phyloP scores from a whole-genome alignment of 2,888 invertebrate genomes.

The Luffia ferchaultella region DNA sequence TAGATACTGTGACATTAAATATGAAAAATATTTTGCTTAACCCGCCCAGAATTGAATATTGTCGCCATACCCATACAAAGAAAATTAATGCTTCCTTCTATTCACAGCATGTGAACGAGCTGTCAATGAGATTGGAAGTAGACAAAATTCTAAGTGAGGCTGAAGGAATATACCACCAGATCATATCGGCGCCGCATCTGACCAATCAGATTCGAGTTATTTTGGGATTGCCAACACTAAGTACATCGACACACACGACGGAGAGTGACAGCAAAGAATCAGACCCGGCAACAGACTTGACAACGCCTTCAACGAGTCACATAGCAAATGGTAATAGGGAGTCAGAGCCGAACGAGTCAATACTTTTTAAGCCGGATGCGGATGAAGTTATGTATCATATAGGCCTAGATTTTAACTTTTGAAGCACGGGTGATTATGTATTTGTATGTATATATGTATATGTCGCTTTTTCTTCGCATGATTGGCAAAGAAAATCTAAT shows the following conservation, averaged over 20 bases:
- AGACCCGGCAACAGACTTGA: conserved; percentile 20
- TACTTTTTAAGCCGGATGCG: conserved; percentile 33
- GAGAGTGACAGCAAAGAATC: conserved; percentile 26
- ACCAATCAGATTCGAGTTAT: conserved; percentile 76
- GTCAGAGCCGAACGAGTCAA: neutral
- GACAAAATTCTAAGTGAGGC: conserved; percentile 84
- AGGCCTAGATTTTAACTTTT: conserved; percentile 64
- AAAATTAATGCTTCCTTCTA: too few species aligned
- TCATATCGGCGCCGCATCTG: conserved; percentile 74
- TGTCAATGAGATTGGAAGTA: conserved; percentile 87
- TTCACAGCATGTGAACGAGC: conserved; percentile 92
- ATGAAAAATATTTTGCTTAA: too few species aligned
- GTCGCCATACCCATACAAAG: too few species aligned
- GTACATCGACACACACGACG: conserved; percentile 30
- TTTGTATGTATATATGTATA: conserved; percentile 1
- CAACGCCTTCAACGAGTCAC: conserved; percentile 24
- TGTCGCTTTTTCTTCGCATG: too few species aligned
- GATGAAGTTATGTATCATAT: conserved; percentile 68
- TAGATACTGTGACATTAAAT: too few species aligned
- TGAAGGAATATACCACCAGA: conserved; percentile 92
- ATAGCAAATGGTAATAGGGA: conserved; percentile 16
- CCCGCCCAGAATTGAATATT: too few species aligned
- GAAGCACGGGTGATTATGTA: conserved; percentile 23
- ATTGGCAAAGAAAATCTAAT: too few species aligned
- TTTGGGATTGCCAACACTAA: conserved; percentile 69